A percentile compares a stretch with the other conserved stretches of the same genome.
Conservation (phyloP, 2,113 vertebrate species). For the Phylloscopus trochiloides region DNA sequence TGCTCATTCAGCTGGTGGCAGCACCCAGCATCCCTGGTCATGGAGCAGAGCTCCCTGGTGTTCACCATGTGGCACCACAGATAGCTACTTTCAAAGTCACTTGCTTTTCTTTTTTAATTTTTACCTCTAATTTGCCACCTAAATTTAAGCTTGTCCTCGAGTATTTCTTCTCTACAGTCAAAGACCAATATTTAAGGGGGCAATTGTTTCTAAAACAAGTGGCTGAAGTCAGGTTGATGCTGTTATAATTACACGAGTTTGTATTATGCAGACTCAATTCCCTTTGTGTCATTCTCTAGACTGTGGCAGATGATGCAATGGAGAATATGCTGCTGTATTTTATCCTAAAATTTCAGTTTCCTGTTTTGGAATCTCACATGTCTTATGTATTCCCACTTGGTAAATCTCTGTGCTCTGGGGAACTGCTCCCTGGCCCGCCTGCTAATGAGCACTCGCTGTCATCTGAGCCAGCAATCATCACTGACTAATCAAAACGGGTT, state of each 20-base stretch:
- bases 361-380: background rate
- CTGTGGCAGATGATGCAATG: background rate
- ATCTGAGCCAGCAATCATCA: background rate
- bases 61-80: fast-evolving
- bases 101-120: background rate
- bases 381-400: background rate
- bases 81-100: background rate
- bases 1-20: background rate
- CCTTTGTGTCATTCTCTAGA: background rate
- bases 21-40: background rate
- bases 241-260: background rate
- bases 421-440: background rate
- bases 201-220: background rate
- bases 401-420: background rate
- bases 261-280: background rate
- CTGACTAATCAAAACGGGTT: conserved; percentile 6
- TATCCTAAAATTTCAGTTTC: background rate
- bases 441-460: conserved; percentile 21
- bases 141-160: background rate
- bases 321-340: background rate
- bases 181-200: background rate
- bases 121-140: background rate
- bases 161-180: background rate
- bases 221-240: background rate
- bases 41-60: background rate